Base-by-base conservation (phyloP, 2,113 vertebrate species). In the Carettochelys insculpta region DNA sequence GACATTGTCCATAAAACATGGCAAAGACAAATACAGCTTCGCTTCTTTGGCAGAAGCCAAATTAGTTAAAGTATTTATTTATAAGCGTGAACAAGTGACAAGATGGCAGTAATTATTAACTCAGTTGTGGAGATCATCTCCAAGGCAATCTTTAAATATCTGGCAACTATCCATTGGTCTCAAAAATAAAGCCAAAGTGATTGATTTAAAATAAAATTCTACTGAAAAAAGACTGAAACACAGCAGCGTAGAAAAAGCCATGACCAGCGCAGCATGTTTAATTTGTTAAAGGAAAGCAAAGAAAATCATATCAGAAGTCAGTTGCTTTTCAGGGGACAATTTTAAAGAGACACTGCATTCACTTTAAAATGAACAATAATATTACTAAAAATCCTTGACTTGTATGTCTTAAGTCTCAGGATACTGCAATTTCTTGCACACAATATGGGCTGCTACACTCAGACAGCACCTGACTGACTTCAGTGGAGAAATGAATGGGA, bases 1-100 rank as follows among this genome's bases (percentile, higher is more conserved):
- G 86, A 54, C 43, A 71, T 13, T 84, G 38, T 25, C 43, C 80
- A 94, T 82, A 90, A 95, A 94, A 85, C 3, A 77, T 43, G 80
- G 45, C 84, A 79, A 68, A 84, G 17, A 90, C 53, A 85, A 68
- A 91, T 82, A 8, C 41, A 80, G 83, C 80, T 86, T 41, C 88
- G 86, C 20, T 92, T 85, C 45, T 34, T 13, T 43, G 34, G 27
- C 51, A 93, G 68, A 6, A 86, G 43, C 48, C 90, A 94, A 89
- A 94, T 88, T 81, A 84, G 76, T 94, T 80, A 86, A 61, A 68
- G 76, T 94, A 87, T 93, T 92, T 92, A 92, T 71, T 82, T 58
- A 79, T 61, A 43, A 82, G 82, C 6, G 5, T 10, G 85, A 83
- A 85, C 86, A 88, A 73, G 82, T 88, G 90, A 58, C 51, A 76